Evolutionary conservation across 2,797 vertebrate genomes (phyloP), one percentile per base, ranked within the genome.

Genomic region (Nannoperca obscura): DNA sequence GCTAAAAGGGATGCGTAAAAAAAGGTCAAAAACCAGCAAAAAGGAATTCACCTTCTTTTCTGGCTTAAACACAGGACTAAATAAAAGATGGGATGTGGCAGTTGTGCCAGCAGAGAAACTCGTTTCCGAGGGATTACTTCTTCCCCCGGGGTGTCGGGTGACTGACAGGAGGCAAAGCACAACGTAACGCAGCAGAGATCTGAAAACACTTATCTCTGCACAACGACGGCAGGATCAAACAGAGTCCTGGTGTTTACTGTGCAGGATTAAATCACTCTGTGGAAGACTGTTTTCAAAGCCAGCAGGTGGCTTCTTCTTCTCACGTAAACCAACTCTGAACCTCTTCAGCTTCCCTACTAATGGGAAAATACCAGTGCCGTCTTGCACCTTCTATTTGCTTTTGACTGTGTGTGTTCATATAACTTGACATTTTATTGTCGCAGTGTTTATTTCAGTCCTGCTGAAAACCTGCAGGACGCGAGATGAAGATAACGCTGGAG

Each of bases 141-240:
- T 24, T 27, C 47, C 66, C 49, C 32, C 15, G 0, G 62, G 68
- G 32, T 24, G 44, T 47, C 24, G 8, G 40, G 12, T 69, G 82
- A 76, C 34, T 59, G 84, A 74, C 80, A 46, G 77, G 65, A 75
- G 63, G 49, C 63, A 19, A 60, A 72, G 46, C 50, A 32, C 32
- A 63, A 32, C 34, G 14, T 15, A 67, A 81, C 22, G 3, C 32
- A 22, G 63, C 27, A 42, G 10, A 71, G 74, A 64, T 20, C 42
- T 82, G 69, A 81, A 65, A 78, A 57, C 69, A 38, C 62, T 68
- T 24, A 71, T 42, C 47, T 79, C 69, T 71, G 73, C 70, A 77
- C 34, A 50, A 24, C 4, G 73, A 68, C 24, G 32, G 52, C 57
- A 42, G 63, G 75, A 77, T 70, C 69, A 42, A 32, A 77, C 55